Base-by-base conservation (phyloP, 1,140 invertebrate species). In the Drosophila paulistorum region DNA sequence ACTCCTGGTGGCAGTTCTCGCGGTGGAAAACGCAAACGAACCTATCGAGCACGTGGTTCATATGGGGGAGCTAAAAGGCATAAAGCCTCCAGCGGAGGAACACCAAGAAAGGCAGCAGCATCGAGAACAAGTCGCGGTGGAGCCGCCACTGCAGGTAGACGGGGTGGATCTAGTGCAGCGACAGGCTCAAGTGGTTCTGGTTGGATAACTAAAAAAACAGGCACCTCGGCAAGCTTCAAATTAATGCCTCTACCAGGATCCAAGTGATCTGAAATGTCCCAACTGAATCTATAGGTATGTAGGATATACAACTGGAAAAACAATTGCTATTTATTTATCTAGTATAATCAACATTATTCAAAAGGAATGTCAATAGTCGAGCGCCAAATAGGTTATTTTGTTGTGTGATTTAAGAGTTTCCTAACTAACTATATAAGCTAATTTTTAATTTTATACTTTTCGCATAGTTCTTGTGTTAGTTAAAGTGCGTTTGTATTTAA, bases 241-340 rank as follows among this genome's bases (percentile, higher is more conserved):
- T 39, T 91, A n/a, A 91, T 91, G 90, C 90, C 90, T 2, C n/a
- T 90, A 58, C 90, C 90, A 10, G 80, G 73, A 26, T 90, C 86
- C 23, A 79, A 74, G 26, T 91, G 86, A 59, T 54, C 1, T 61
- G 14, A 26, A 3, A 37, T 37, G 1, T 26, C 23, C 23, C 3
- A 2, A 26, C 23, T 26, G 37, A 39, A 39, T 3, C 37, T 39
- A 11, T 39, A 39, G 2, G 37, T 13, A 39, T 39, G 1, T 39
- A 39, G 37, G 37, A 39, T 39, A 35, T 35, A 9, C 33, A 35
- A 9, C 2, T 35, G 33, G 37, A 10, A 3, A 3, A 26, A 3
- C 23, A 26, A 26, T 26, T 26, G 30, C 30, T 30, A 30, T 7
- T 30, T 30, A 30, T 30, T 6, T 30, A 30, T 30, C 5, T 30